phyloP scores from a whole-genome alignment of 2,888 invertebrate genomes.

The Caenorhabditis becei region DNA sequence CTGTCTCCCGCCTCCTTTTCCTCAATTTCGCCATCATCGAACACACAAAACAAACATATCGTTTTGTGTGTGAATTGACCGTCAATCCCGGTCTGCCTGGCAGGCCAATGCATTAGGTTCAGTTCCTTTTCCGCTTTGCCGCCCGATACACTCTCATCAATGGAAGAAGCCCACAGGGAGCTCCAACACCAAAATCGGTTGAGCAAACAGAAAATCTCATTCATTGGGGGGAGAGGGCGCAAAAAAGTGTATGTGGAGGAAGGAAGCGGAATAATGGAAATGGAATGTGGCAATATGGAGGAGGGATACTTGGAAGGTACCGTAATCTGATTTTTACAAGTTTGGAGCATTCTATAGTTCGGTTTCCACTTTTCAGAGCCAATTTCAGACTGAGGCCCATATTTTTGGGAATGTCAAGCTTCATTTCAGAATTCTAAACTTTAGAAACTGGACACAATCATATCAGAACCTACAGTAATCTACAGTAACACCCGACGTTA shows the following conservation, averaged over 20 bases:
- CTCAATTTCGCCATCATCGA: background rate
- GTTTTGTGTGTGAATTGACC: conserved; percentile 26
- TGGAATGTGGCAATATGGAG: no score
- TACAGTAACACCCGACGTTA: no score
- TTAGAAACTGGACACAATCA: no score
- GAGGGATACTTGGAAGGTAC: no score
- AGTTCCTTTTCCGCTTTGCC: conserved; percentile 45
- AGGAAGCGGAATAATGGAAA: conserved; percentile 6
- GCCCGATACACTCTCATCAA: conserved; percentile 21
- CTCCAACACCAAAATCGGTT: conserved; percentile 35
- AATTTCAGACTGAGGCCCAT: no score
- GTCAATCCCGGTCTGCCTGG: background rate
- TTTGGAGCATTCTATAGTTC: no score
- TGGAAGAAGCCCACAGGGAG: background rate
- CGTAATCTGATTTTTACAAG: no score
- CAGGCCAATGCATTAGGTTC: conserved; percentile 42
- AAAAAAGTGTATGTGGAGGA: conserved; percentile 25
- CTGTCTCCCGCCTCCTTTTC: background rate
- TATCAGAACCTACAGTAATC: no score
- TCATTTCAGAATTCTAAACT: no score
- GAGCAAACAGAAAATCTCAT: conserved; percentile 41
- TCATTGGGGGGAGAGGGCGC: background rate
- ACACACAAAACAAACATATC: conserved; percentile 16
- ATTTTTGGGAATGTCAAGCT: no score
- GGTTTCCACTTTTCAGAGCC: no score